Base-by-base conservation (phyloP, 2,888 invertebrate species). In the Emmelina monodactyla region DNA sequence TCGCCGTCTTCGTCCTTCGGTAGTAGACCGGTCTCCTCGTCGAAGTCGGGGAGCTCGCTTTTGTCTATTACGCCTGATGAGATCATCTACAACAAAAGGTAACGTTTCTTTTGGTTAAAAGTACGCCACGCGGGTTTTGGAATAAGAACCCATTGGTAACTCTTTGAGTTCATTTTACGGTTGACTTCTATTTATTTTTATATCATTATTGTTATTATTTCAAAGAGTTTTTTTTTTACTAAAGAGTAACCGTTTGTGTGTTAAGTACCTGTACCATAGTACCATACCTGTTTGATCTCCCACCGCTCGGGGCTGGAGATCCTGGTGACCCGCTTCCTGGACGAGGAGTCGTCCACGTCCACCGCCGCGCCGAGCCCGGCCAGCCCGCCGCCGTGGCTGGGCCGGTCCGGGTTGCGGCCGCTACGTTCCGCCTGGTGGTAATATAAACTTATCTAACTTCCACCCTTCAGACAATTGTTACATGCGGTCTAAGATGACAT, bases 241-340 rank as follows among this genome's bases (percentile, higher is more conserved):
- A n/a, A n/a, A n/a, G n/a, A n/a, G n/a, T n/a, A n/a, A n/a, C n/a
- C n/a, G n/a, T n/a, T n/a, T n/a, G n/a, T n/a, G n/a, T n/a, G n/a
- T n/a, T n/a, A n/a, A n/a, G n/a, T n/a, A n/a, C n/a, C n/a, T n/a
- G n/a, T n/a, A n/a, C n/a, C n/a, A n/a, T 9, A 19, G 28, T 14
- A 9, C 31, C 10, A 13, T 58, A 84, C 88, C 76, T 97, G 97
- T 59, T 97, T 95, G 44, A 97, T 90, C 76, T 98, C 98, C 97
- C 97, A 98, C 34, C 91, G 84, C 66, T 99, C 98, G 0, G 97
- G 98, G 32, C 97, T 97, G 0, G 97, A 96, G 41, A 98, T 89
- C 41, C 96, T 83, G 19, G 95, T 93, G 33, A 94, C 92, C 12
- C 93, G 82, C 62, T 94, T 93, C 14, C 91, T 82, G 19, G 89